phyloP scores from a whole-genome alignment of 2,888 invertebrate species.

The Nycteola revayana region DNA sequence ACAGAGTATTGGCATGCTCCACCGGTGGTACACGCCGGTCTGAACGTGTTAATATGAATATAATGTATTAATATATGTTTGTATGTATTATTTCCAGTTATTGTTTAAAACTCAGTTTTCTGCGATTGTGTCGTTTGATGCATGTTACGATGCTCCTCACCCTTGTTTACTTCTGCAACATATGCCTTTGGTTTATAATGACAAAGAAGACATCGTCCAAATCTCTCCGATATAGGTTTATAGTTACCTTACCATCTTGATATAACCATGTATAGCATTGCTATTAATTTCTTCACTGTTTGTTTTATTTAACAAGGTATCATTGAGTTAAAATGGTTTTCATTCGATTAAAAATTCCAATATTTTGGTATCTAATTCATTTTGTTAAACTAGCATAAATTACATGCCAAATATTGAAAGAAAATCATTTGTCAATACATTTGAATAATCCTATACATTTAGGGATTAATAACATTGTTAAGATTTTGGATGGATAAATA shows the following conservation, averaged over 20 bases:
- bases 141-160: conserved; percentile 71
- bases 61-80: no score
- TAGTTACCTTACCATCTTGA: conserved; percentile 46
- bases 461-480: no score
- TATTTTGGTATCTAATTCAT: conserved; percentile 4
- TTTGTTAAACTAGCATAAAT: background rate
- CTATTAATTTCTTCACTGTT: no score
- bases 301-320: background rate
- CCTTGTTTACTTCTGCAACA: conserved; percentile 69
- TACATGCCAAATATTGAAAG: conserved; percentile 14
- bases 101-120: conserved; percentile 65
- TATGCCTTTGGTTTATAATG: conserved; percentile 71
- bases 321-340: background rate
- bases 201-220: conserved; percentile 59
- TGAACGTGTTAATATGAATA: no score
- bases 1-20: no score
- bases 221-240: conserved; percentile 55
- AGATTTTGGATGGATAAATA: conserved; percentile 11
- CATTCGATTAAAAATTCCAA: background rate
- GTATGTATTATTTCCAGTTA: conserved; percentile 50
- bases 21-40: no score
- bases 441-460: no score
- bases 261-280: no score
- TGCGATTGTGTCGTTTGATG: conserved; percentile 63
- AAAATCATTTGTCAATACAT: conserved; percentile 9